Base-by-base conservation (phyloP, 2,797 vertebrate genomes). In the Monodelphis domestica region DNA sequence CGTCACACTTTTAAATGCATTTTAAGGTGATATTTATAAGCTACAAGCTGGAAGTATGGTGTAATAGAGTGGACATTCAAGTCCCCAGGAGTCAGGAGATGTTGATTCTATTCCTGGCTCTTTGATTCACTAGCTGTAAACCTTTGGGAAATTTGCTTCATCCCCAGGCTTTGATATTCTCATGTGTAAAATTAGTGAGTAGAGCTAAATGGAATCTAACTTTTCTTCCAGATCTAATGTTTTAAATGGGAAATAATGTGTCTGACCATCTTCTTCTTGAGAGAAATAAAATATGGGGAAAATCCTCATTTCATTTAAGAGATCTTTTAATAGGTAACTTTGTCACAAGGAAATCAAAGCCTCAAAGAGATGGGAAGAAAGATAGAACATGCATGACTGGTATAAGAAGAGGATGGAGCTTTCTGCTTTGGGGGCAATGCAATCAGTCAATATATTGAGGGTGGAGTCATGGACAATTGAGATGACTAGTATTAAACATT, bases 1-100 rank as follows among this genome's bases (percentile, higher is more conserved):
- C 89, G 38, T 1, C 53, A 50, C 10, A 87, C 87, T 24, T 90
- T 92, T 91, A 33, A 91, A 95, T 30, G 45, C 95, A 45, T 56
- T 87, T 33, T 63, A 63, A 63, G 30, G 12, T n/a, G 87, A 17
- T 59, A 87, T 91, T n/a, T 55, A 14, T 38, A 84, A 84, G 57
- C 54, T 93, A 10, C 33, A 21, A 38, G 15, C 33, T 87, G 53
- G 12, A 24, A 0, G 0, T 29, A 14, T 21, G 38, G 38, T 84
- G 5, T 10, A 78, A 9, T 0, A 38, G 24, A 53, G 10, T 0
- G 87, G 33, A 70, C 33, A 70, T 4, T n/a, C 12, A 70, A 70
- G 5, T n/a, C 4, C 15, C 33, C n/a, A 15, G 57, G 28, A 45
- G 29, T 92, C 45, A 33, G 54, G 92, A 91, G 53, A 52, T 17